Evolutionary conservation across 2,113 vertebrate species (phyloP), one percentile per base, ranked within the genome.

Genomic region (Archocentrus centrarchus): DNA sequence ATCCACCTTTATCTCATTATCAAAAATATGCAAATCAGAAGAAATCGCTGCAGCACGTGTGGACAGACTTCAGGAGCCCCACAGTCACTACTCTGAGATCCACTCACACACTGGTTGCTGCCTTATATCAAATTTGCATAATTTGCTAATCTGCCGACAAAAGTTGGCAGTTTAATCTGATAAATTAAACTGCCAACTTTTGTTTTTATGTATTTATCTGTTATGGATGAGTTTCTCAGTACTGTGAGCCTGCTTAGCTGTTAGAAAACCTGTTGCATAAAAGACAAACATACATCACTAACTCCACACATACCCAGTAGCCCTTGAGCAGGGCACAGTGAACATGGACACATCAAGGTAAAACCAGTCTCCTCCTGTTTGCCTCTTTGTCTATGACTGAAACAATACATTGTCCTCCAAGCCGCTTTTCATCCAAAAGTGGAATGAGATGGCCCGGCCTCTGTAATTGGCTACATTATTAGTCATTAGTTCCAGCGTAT

Each of bases 401-500:
- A 86, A 84, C 55, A 84, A 30, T 55, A 6, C 20, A 2, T 79
- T 83, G 53, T 41, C 22, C 41, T 76, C 27, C 15, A 39, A 63
- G n/a, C 50, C 8, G 44, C 11, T 22, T 76, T 73, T 59, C 53
- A 22, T 62, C 77, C 44, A 39, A 47, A 87, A 82, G 59, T 24
- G 11, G 91, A 92, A 92, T 89, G 78, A 83, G 89, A 59, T 61
- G 44, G 39, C 44, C 66, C 39, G 37, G 83, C 44, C 64, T 7
- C 83, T 92, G 22, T 95, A 91, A 92, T 93, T 91, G 90, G 84
- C 57, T 84, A 81, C 88, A 84, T 92, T 85, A 94, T 85, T 91
- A 93, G 86, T 95, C 93, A 95, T 96, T 96, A 95, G 91, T 91
- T 92, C 85, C 60, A 78, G 87, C 84, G 77, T 86, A 93, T 86